Percentiles rank a stretch among this genome's conserved stretches.
Conservation (phyloP, 2,113 vertebrate species). For the Rhinogobius similis region DNA sequence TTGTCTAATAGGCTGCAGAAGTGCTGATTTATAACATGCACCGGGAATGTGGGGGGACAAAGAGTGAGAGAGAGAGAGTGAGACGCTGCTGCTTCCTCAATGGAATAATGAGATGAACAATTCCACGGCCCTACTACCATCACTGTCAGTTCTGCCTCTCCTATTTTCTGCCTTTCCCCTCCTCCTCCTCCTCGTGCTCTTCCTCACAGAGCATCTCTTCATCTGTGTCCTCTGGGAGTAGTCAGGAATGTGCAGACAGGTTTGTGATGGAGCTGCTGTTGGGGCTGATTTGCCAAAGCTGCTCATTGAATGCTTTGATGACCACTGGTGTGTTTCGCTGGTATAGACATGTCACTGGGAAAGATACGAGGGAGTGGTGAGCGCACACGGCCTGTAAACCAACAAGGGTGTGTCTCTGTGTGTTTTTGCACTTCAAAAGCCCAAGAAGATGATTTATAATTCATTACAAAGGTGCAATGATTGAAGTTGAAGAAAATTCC, state of each 20-base stretch:
- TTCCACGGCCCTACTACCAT: slow-evolving; percentile 49
- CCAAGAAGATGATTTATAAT: slow-evolving; percentile 1
- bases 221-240: slow-evolving; percentile 64
- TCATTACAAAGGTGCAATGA: slow-evolving; percentile 8
- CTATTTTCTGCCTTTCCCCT: slow-evolving; percentile 52
- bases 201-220: slow-evolving; percentile 54
- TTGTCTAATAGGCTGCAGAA: slow-evolving; percentile 61
- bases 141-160: slow-evolving; percentile 63
- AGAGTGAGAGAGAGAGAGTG: slow-evolving; percentile 19
- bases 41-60: slow-evolving; percentile 29
- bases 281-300: slow-evolving; percentile 44
- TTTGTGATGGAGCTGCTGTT: slow-evolving; percentile 57
- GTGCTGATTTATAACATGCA: slow-evolving; percentile 60
- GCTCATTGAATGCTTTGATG: slow-evolving; percentile 63
- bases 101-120: slow-evolving; percentile 67
- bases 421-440: slow-evolving; percentile 10
- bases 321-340: slow-evolving; percentile 42
- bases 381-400: neutral
- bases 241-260: slow-evolving; percentile 60
- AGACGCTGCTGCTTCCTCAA: slow-evolving; percentile 29
- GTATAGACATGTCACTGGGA: slow-evolving; percentile 40
- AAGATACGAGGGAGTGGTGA: neutral
- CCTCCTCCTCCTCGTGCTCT: slow-evolving; percentile 25
- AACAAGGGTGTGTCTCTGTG: slow-evolving; percentile 36
- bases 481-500: slow-evolving; percentile 5